Conservation (phyloP, 2,113 vertebrate genomes). For the Actenoides lindsayi region DNA sequence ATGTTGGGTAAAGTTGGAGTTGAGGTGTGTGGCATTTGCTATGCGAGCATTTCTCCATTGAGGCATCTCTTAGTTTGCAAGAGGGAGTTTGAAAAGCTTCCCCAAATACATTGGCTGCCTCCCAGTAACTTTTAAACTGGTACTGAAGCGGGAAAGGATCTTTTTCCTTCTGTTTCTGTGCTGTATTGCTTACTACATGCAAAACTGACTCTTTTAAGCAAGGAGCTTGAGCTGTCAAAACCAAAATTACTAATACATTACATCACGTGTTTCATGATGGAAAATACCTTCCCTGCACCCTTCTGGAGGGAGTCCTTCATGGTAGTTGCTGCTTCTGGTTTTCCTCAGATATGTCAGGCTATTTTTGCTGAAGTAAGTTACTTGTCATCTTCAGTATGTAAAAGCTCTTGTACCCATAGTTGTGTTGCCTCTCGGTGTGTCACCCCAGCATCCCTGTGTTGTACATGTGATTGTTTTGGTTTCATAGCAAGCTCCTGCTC, state of each 20-base stretch:
- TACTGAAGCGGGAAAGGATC: neutral
- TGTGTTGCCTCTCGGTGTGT: neutral
- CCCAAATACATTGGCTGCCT: neutral
- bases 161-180: neutral
- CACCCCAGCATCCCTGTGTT: neutral
- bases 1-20: neutral
- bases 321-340: neutral
- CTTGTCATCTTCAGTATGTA: neutral
- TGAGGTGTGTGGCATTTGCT: neutral
- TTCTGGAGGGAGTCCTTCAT: neutral
- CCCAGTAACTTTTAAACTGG: neutral
- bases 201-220: neutral
- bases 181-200: neutral
- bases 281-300: neutral
- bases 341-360: neutral
- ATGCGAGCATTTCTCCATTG: neutral
- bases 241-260: neutral
- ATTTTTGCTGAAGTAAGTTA: neutral
- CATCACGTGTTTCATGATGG: neutral
- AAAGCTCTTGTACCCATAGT: neutral
- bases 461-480: neutral
- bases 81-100: neutral
- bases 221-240: neutral
- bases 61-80: neutral
- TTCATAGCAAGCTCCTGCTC: neutral